These are phyloP conservation scores for Amitus sp. DNA, from an alignment of 2,888 invertebrate species.

Conservation along the genomic window DNA sequence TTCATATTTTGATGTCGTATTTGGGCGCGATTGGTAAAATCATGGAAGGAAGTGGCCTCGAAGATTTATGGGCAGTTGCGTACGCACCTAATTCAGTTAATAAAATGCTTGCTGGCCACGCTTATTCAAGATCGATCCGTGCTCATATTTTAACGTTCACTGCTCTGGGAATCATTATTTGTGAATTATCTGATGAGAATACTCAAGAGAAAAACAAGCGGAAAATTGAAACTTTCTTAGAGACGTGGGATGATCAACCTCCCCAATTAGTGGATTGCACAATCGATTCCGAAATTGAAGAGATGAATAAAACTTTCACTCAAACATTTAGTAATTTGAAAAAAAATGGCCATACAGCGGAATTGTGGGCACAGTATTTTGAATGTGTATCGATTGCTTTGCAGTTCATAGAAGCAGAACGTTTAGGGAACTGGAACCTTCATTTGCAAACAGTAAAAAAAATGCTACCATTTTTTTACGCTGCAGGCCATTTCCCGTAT, in stretches of 20 bases:
- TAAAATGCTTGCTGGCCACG: constrained; percentile 8
- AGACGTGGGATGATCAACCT: not conserved
- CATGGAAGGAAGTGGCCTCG: constrained; percentile 36
- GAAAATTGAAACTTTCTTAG: not conserved
- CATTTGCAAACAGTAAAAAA: constrained; percentile 42
- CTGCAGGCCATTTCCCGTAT: constrained; percentile 49
- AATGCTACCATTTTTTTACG: constrained; percentile 48
- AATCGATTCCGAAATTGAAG: not conserved
- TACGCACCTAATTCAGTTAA: constrained; percentile 20
- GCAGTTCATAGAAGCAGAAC: constrained; percentile 44
- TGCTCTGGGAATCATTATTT: constrained; percentile 6
- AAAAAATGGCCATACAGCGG: constrained; percentile 13
- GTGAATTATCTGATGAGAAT: constrained; percentile 8
- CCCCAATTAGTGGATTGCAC: not conserved
- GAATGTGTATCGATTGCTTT: constrained; percentile 26
- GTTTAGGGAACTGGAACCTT: constrained; percentile 41
- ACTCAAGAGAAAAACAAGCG: not conserved
- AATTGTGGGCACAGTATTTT: constrained; percentile 37
- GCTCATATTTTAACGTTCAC: constrained; percentile 7
- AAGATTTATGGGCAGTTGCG: constrained; percentile 23
- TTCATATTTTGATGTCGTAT: constrained; percentile 31
- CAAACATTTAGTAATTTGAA: not conserved
- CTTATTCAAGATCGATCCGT: constrained; percentile 11
- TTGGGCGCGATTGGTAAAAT: constrained; percentile 30
- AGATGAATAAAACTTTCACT: not conserved